phyloP scores from a whole-genome alignment of 2,888 invertebrate genomes.

The Harpalus rubripes region DNA sequence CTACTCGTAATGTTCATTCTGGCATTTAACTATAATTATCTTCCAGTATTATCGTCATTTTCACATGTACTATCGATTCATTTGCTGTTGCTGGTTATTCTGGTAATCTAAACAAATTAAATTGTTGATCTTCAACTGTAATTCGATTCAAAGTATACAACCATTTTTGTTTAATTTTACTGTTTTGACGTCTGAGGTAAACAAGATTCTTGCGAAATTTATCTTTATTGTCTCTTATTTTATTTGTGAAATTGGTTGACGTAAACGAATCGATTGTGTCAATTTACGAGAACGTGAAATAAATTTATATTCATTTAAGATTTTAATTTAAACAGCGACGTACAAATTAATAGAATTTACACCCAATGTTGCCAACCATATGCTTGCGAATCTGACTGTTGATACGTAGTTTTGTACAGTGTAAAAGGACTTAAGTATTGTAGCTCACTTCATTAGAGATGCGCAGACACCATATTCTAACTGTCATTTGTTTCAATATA shows the following conservation, averaged over 20 bases:
- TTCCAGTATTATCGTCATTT: not conserved
- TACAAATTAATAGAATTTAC: constrained; percentile 43
- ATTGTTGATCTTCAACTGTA: not conserved
- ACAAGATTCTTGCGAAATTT: constrained; percentile 19
- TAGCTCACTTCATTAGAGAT: too few relatives aligned
- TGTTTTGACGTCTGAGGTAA: constrained; percentile 39
- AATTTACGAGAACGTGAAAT: constrained; percentile 35
- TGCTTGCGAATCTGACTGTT: not conserved
- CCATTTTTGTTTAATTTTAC: constrained; percentile 30
- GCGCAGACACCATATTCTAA: too few relatives aligned
- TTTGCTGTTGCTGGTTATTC: not conserved
- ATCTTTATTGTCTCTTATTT: constrained; percentile 40
- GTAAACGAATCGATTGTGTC: constrained; percentile 48
- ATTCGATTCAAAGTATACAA: not conserved
- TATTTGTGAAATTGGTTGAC: constrained; percentile 31
- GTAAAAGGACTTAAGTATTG: too few relatives aligned
- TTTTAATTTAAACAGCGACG: constrained; percentile 30
- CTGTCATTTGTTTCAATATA: too few relatives aligned
- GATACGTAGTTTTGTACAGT: too few relatives aligned
- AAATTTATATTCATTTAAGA: constrained; percentile 50
- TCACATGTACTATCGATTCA: not conserved
- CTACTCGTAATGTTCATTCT: not conserved
- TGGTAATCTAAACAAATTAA: not conserved
- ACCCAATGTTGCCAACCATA: not conserved
- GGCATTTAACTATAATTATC: not conserved